phyloP scores from a whole-genome alignment of 1,140 invertebrate genomes.

The Metopolophium dirhodum region DNA sequence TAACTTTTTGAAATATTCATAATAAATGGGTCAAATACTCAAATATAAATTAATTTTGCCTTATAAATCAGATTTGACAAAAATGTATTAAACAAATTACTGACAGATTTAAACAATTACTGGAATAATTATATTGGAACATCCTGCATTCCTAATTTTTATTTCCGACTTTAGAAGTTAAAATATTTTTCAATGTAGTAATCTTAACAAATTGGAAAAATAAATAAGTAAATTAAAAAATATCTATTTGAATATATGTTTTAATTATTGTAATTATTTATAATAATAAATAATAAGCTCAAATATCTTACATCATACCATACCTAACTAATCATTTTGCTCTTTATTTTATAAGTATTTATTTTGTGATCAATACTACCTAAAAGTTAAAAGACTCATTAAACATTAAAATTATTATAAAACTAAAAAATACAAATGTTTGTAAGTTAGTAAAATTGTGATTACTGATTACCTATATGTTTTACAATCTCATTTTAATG shows the following conservation, averaged over 20 bases:
- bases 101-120: too few relatives aligned
- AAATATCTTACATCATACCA: neutral
- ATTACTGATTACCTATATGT: too few relatives aligned
- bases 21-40: too few relatives aligned
- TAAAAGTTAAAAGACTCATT: neutral
- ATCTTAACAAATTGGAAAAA: neutral
- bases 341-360: neutral
- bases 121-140: too few relatives aligned
- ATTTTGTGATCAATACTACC: neutral
- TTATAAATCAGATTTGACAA: too few relatives aligned
- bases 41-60: too few relatives aligned
- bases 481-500: too few relatives aligned
- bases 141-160: neutral
- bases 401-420: neutral
- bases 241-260: neutral
- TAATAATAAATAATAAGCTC: neutral
- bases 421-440: neutral
- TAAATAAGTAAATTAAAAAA: neutral
- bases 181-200: neutral
- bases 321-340: neutral
- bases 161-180: neutral
- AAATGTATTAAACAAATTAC: too few relatives aligned
- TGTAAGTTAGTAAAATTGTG: too few relatives aligned
- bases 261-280: constrained; percentile 5
- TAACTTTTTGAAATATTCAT: too few relatives aligned